Evolutionary conservation across 2,888 invertebrate species (phyloP).

Genomic region (Nipponacmea schrenckii): DNA sequence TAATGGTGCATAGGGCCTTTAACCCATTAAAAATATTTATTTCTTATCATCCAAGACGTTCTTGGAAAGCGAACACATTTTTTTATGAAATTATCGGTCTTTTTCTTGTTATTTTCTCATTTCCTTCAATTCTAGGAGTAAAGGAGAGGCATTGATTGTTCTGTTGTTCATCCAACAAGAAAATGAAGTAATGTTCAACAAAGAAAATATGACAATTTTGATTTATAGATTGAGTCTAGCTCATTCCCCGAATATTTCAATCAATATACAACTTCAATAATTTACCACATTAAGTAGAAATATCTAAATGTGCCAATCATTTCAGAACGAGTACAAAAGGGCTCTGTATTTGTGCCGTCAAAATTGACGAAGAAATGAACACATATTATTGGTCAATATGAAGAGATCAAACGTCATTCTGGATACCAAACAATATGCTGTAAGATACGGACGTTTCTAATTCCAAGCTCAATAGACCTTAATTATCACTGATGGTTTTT

Average conservation of each 20-base stretch:
- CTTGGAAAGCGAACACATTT: background rate
- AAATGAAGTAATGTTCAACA: constrained; percentile 8
- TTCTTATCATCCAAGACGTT: too few relatives aligned
- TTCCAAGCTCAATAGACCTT: too few relatives aligned
- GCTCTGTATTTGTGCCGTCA: background rate
- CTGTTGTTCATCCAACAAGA: constrained; percentile 7
- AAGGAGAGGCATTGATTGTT: constrained; percentile 6
- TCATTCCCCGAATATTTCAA: constrained; percentile 2
- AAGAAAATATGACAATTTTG: constrained; percentile 8
- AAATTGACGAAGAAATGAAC: background rate
- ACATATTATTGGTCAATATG: constrained; percentile 2
- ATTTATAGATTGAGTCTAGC: constrained; percentile 5
- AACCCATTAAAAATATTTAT: too few relatives aligned
- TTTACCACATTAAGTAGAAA: constrained; percentile 1
- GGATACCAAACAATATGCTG: too few relatives aligned
- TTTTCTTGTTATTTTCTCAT: constrained; percentile 8
- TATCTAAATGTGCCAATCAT: constrained; percentile 8
- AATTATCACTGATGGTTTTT: too few relatives aligned
- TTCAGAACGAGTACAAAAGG: background rate
- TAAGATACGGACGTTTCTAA: too few relatives aligned
- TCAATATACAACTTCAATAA: constrained; percentile 4
- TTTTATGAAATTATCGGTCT: background rate
- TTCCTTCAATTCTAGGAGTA: constrained; percentile 2
- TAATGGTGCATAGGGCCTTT: too few relatives aligned
- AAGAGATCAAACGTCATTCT: background rate